phyloP scores from a whole-genome alignment of 1,140 invertebrate species.

The Uloborus diversus region DNA sequence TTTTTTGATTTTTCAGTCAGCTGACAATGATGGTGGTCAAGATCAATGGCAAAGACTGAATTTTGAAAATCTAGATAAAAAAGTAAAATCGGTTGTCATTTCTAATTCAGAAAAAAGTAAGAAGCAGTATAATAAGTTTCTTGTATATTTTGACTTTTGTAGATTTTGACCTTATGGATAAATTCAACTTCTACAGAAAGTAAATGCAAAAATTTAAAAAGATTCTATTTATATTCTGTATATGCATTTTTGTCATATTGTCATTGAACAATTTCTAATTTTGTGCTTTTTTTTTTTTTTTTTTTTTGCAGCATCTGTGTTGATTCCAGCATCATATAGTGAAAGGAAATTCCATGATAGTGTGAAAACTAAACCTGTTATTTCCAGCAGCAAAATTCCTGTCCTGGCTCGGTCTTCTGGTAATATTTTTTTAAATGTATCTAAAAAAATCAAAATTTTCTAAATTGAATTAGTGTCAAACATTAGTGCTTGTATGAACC shows the following conservation, averaged over 20 bases:
- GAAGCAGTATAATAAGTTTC: background rate
- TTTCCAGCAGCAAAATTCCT: constrained; percentile 47
- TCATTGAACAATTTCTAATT: background rate
- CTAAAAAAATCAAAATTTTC: background rate
- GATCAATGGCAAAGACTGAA: background rate
- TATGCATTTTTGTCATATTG: background rate
- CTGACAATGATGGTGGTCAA: background rate
- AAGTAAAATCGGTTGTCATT: constrained; percentile 1
- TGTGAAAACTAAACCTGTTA: constrained; percentile 36
- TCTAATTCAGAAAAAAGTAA: constrained; percentile 18
- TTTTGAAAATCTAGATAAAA: background rate
- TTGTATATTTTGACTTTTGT: background rate
- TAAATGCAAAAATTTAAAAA: background rate
- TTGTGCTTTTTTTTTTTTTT: background rate
- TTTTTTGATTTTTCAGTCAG: background rate
- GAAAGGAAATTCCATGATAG: constrained; percentile 8
- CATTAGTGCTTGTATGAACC: background rate
- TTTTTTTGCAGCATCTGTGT: background rate
- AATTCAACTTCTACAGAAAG: background rate
- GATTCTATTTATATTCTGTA: background rate
- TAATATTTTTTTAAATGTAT: background rate
- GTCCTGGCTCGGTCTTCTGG: constrained; percentile 38
- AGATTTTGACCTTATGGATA: background rate
- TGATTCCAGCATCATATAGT: background rate
- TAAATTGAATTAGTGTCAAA: background rate